A percentile compares a stretch with the other conserved stretches of the same genome.
phyloP scores from a whole-genome alignment of 2,113 vertebrate species.

The Brachirus orientalis region DNA sequence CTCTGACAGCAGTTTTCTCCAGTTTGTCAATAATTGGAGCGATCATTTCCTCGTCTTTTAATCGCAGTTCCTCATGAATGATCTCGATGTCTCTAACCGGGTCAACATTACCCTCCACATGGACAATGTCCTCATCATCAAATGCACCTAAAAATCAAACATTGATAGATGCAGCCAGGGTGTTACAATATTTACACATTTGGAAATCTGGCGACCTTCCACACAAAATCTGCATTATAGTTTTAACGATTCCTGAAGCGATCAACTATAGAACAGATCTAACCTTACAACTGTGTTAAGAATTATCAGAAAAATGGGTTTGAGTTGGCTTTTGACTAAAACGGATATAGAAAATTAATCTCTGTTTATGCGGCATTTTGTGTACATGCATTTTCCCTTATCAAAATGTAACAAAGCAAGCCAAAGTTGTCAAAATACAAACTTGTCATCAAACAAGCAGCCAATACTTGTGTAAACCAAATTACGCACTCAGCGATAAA shows the following conservation, averaged over 20 bases:
- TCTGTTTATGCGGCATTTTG: too few relatives aligned
- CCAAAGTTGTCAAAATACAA: too few relatives aligned
- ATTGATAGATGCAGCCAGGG: background rate
- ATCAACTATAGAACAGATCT: too few relatives aligned
- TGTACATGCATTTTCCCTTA: background rate
- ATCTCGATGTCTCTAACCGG: constrained; percentile 92
- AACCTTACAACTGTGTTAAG: too few relatives aligned
- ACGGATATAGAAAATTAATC: too few relatives aligned
- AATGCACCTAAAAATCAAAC: constrained; percentile 84
- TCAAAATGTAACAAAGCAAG: background rate
- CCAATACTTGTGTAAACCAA: background rate
- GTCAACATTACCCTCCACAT: constrained; percentile 95
- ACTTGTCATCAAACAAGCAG: too few relatives aligned
- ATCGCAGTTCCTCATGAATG: constrained; percentile 94
- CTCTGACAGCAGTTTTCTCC: constrained; percentile 95
- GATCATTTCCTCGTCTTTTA: constrained; percentile 97
- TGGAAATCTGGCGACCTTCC: background rate
- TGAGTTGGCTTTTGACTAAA: too few relatives aligned
- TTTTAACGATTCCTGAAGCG: background rate
- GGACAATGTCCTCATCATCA: constrained; percentile 98
- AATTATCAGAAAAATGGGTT: too few relatives aligned
- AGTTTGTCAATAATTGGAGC: constrained; percentile 92
- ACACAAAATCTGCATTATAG: background rate
- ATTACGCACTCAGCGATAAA: background rate
- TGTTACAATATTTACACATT: background rate